phyloP scores from a whole-genome alignment of 92 coral and sea anemone genomes.

The Porites rus region DNA sequence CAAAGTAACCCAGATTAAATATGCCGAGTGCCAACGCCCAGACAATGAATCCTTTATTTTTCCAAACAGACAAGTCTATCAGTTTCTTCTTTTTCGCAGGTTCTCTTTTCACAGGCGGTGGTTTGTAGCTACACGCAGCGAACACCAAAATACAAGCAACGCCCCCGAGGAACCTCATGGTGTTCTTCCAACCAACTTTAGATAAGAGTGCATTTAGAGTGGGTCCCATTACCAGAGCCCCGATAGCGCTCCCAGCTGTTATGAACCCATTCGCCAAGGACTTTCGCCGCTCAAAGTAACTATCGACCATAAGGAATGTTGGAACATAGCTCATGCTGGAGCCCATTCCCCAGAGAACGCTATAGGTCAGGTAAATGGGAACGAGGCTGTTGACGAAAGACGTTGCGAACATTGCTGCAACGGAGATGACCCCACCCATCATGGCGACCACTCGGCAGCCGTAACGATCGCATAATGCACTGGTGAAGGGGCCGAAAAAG shows the following conservation, averaged over 20 bases:
- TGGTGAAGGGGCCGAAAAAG: conserved; percentile 63
- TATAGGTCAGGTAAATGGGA: conserved; percentile 66
- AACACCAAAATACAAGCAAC: conserved; percentile 45
- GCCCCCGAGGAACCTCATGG: conserved; percentile 62
- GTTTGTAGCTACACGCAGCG: conserved; percentile 58
- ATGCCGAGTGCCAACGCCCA: conserved; percentile 68
- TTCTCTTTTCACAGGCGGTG: conserved; percentile 38
- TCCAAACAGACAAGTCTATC: conserved; percentile 70
- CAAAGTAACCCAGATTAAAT: conserved; percentile 67
- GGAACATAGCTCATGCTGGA: conserved; percentile 70
- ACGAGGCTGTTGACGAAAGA: conserved; percentile 62
- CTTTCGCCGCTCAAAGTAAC: conserved; percentile 54
- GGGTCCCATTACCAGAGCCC: conserved; percentile 65
- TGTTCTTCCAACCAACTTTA: conserved; percentile 56
- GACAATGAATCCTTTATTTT: conserved; percentile 54
- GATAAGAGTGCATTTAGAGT: conserved; percentile 52
- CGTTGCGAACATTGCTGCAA: conserved; percentile 56
- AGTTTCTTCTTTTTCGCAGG: conserved; percentile 35
- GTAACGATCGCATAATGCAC: conserved; percentile 58
- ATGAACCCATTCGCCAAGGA: conserved; percentile 69
- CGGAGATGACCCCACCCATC: conserved; percentile 66
- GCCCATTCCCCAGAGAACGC: conserved; percentile 73
- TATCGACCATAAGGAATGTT: conserved; percentile 62
- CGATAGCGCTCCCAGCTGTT: conserved; percentile 74
- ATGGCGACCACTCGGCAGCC: conserved; percentile 59